Evolutionary conservation across 2,797 vertebrate genomes (phyloP), one percentile per base, ranked within the genome.

Genomic region (Argentina silus): DNA sequence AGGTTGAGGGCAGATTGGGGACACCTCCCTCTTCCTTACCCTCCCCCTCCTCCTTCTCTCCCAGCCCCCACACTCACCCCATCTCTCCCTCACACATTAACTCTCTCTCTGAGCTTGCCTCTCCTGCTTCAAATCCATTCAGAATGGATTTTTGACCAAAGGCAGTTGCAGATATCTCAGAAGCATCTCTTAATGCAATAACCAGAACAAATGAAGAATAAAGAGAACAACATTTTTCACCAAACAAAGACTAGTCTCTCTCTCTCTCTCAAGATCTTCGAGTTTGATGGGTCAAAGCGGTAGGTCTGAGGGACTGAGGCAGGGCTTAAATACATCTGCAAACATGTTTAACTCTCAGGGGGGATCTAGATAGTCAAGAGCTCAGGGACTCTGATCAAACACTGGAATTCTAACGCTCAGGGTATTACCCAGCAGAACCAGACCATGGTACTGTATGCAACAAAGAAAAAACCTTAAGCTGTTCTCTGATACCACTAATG

Each of bases 151-250:
- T 70, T 71, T 71, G 70, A 51, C 67, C 27, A 36, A 75, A 72
- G 65, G 51, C 62, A 44, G 75, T n/a, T 45, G 42, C 48, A 84
- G 74, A 78, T 15, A 77, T 78, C 70, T 68, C 44, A 27, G 72
- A 68, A 78, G 64, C 77, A 78, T 59, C 75, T 78, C 72, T 66
- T 64, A 65, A 61, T 36, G 10, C 51, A 44, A 76, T 74, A 55
- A 67, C 65, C 80, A 78, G 63, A 64, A 76, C 64, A 76, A 78
- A 77, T 74, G 73, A 70, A 27, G 57, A 59, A 83, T 77, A 83
- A 83, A 83, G 72, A 57, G 64, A 51, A n/a, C n/a, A n/a, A n/a
- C n/a, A n/a, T 69, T 84, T 80, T 81, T 84, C 80, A 84, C 67
- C 55, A 70, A 44, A 19, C 45, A 45, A 44, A 45, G 74, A 78